phyloP scores from a whole-genome alignment of 2,113 vertebrate genomes.

The Callocephalon fimbriatum region DNA sequence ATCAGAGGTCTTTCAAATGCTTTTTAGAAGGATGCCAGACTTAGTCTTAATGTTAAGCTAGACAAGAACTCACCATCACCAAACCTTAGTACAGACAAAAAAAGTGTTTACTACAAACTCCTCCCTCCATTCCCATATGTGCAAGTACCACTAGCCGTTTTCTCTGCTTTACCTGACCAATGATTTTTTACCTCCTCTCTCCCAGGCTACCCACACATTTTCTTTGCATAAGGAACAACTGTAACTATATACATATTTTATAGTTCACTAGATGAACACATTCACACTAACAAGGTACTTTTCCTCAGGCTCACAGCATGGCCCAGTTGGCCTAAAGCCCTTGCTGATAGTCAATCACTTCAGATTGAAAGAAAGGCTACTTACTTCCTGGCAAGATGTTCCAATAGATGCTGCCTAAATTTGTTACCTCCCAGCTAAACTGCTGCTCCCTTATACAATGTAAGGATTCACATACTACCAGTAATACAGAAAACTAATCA shows the following conservation, averaged over 20 bases:
- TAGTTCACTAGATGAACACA: neutral
- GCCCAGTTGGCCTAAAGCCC: neutral
- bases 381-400: neutral
- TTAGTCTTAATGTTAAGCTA: neutral
- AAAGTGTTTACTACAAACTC: neutral
- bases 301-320: neutral
- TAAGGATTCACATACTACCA: neutral
- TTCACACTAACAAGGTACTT: neutral
- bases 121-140: neutral
- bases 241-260: neutral
- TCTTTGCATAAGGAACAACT: neutral
- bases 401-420: neutral
- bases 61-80: neutral
- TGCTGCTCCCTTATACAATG: neutral
- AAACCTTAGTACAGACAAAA: neutral
- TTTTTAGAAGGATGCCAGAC: neutral
- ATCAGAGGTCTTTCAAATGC: neutral
- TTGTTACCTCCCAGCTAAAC: neutral
- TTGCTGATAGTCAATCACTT: neutral
- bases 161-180: neutral
- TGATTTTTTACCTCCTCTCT: neutral
- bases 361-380: neutral
- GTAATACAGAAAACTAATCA: neutral
- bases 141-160: neutral
- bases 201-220: neutral